Evolutionary conservation across 2,797 vertebrate genomes (phyloP).

Genomic region (Triplophysa bombifrons): DNA sequence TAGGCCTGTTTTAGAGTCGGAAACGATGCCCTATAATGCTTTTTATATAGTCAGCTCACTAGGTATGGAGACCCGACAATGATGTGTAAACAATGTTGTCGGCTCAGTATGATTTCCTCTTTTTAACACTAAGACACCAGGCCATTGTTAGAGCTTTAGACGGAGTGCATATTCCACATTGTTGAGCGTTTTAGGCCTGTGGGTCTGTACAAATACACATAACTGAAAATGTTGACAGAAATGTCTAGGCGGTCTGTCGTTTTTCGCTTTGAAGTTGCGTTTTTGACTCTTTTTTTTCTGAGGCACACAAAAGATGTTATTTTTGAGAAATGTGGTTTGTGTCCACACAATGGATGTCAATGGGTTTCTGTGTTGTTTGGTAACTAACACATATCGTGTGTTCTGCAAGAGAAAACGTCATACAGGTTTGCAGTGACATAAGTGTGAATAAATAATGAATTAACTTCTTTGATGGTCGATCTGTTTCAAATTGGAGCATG

Average conservation of each 20-base stretch:
- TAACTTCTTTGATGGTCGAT: too few relatives aligned
- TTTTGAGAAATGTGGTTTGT: background rate
- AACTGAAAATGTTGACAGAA: background rate
- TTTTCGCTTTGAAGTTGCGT: background rate
- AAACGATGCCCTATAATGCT: background rate
- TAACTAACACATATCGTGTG: too few relatives aligned
- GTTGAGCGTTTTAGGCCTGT: background rate
- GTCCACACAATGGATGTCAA: too few relatives aligned
- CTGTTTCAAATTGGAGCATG: too few relatives aligned
- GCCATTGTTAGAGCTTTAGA: background rate
- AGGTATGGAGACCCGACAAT: background rate
- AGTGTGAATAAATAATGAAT: too few relatives aligned
- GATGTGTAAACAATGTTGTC: slow-evolving; percentile 19
- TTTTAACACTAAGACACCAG: background rate
- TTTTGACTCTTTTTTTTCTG: too few relatives aligned
- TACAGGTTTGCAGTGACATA: too few relatives aligned
- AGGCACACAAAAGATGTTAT: background rate
- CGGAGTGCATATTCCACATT: background rate
- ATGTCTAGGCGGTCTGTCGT: background rate
- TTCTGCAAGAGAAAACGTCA: too few relatives aligned
- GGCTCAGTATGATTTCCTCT: background rate
- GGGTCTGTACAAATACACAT: background rate
- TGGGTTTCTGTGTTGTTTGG: too few relatives aligned
- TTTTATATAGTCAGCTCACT: background rate
- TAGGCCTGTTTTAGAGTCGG: background rate